Conservation (phyloP, 1,140 invertebrate species). For the Marisa cornuarietis region DNA sequence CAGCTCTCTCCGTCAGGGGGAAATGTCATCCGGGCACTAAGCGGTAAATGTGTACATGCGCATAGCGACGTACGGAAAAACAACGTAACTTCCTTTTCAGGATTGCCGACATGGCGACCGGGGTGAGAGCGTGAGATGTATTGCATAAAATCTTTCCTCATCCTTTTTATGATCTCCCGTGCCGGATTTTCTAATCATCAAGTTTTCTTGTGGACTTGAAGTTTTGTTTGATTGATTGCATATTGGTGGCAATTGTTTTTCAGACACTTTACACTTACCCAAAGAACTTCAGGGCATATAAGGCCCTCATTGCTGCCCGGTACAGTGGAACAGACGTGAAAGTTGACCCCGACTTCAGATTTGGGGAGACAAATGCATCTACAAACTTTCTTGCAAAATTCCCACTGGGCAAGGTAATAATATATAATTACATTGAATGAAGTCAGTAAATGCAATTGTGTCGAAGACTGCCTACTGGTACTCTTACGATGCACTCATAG, state of each 20-base stretch:
- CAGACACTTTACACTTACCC: constrained; percentile 96
- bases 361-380: constrained; percentile 92
- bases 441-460: not conserved
- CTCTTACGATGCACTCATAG: too few species aligned
- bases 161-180: not conserved
- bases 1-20: not conserved
- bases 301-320: constrained; percentile 93
- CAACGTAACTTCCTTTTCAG: constrained; percentile 64
- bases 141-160: constrained; percentile 4
- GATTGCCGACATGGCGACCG: constrained; percentile 40
- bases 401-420: constrained; percentile 87
- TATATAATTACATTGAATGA: not conserved
- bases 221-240: not conserved
- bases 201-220: not conserved
- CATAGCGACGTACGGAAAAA: constrained; percentile 4
- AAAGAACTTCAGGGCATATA: constrained; percentile 89
- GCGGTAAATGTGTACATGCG: constrained; percentile 21
- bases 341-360: constrained; percentile 83
- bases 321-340: constrained; percentile 90
- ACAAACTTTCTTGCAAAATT: constrained; percentile 91
- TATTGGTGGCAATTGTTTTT: constrained; percentile 56
- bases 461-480: too few species aligned
- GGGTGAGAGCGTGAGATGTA: constrained; percentile 24
- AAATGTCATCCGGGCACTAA: constrained; percentile 30
- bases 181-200: too few species aligned